Evolutionary conservation across 2,888 invertebrate genomes (phyloP), one percentile per base, ranked within the genome.

Genomic region (Reticulitermes lucifugus): DNA sequence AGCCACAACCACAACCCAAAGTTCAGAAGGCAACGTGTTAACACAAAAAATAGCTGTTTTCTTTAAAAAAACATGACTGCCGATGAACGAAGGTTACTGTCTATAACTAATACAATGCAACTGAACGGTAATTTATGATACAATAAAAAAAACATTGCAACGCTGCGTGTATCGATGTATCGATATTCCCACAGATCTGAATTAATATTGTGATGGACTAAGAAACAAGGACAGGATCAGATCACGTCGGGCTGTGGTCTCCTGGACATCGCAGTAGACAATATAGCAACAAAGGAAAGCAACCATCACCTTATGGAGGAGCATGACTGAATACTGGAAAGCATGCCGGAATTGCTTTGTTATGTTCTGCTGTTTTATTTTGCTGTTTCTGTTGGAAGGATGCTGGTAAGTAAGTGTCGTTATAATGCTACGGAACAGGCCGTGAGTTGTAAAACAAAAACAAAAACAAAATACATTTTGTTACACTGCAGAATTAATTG

Each of bases 111-210:
- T 9, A 71, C 29, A 25, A 71, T 73, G 73, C 73, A 65, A n/a
- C 65, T n/a, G 0, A 12, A n/a, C 65, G 3, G 12, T 65, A 10
- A 25, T n/a, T 65, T 65, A 10, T 7, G 65, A 65, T 9, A 65
- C 2, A 65, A 10, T 0, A 12, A 25, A 73, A 41, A 41, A 41
- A 29, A 41, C 12, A 18, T 79, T 60, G 60, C 80, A 80, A 80
- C 60, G 35, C 60, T 51, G 60, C 22, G n/a, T 25, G n/a, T n/a
- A 65, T 65, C 65, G 65, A 65, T 25, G n/a, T n/a, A 65, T 65
- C 65, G 65, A 51, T 59, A 60, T 80, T 80, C 80, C 60, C 80
- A 80, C 80, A 60, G 80, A 80, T 60, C 41, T 46, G 80, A 80
- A 80, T 80, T 80, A 80, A 80, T 80, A 41, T 41, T 80, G 60